Evolutionary conservation across 2,888 invertebrate genomes (phyloP).

Genomic region (Panzeria rudis): DNA sequence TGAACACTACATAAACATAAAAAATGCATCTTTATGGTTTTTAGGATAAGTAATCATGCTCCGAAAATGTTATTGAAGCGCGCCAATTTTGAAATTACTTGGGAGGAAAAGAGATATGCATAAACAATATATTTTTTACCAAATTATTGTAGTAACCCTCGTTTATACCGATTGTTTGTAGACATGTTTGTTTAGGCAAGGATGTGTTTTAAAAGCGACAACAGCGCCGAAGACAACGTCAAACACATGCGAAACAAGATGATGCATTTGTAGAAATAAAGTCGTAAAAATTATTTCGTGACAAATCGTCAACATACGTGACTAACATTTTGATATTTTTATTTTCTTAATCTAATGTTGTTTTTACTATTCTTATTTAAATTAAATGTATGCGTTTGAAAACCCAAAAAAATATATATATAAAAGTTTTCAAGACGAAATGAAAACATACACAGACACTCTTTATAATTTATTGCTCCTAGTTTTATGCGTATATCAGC

Average conservation of each 20-base stretch:
- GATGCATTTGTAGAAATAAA: slow-evolving; percentile 78
- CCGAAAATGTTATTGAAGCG: too few relatives aligned
- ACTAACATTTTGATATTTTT: slow-evolving; percentile 77
- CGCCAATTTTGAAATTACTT: too few relatives aligned
- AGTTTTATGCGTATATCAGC: slow-evolving; percentile 55
- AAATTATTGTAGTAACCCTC: not conserved
- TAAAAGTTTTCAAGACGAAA: not conserved
- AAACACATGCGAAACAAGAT: slow-evolving; percentile 65
- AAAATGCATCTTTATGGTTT: too few relatives aligned
- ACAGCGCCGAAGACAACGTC: slow-evolving; percentile 14
- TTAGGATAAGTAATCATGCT: too few relatives aligned
- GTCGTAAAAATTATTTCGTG: slow-evolving; percentile 84
- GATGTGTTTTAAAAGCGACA: slow-evolving; percentile 25
- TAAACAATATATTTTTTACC: too few relatives aligned
- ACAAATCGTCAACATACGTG: slow-evolving; percentile 83
- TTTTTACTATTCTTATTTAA: slow-evolving; percentile 74
- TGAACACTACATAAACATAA: too few relatives aligned
- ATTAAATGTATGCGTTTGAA: slow-evolving; percentile 30
- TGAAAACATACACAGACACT: slow-evolving; percentile 6
- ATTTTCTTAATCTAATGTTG: slow-evolving; percentile 60
- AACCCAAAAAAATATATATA: too few relatives aligned
- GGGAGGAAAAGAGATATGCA: too few relatives aligned
- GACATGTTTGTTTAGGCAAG: not conserved
- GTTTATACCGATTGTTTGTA: not conserved
- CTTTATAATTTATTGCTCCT: not conserved